These are phyloP conservation scores for Hippasteria phrygiana DNA, from an alignment of 53 echinoderm and acorn worm species.

Conservation along the genomic window DNA sequence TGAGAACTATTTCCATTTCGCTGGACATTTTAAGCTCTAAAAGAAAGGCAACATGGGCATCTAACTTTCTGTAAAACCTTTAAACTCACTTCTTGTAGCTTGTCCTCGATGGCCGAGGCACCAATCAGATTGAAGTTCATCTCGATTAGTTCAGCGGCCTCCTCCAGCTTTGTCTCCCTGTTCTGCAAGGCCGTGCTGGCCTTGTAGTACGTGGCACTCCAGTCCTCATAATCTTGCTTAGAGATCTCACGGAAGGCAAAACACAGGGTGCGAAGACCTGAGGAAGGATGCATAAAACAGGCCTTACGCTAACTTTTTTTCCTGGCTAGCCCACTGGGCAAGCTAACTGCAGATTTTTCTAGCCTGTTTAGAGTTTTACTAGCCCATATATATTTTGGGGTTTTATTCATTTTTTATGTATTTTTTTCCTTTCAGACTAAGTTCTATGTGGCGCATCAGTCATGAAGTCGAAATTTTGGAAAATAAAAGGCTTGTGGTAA, in stretches of 20 bases:
- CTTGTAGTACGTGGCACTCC: slow-evolving; percentile 98
- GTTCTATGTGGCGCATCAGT: no score
- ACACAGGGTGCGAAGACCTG: slow-evolving; percentile 92
- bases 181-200: slow-evolving; percentile 96
- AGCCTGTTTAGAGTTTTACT: no score
- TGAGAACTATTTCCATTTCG: no score
- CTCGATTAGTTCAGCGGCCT: slow-evolving; percentile 96
- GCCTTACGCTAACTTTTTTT: no score
- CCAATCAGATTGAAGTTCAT: slow-evolving; percentile 97
- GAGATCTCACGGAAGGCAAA: slow-evolving; percentile 97
- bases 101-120: slow-evolving; percentile 97
- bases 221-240: slow-evolving; percentile 95
- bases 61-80: neutral
- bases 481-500: no score
- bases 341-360: no score
- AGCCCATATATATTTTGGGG: no score
- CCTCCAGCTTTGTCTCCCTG: slow-evolving; percentile 90
- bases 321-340: no score
- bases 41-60: neutral
- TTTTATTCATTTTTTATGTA: no score
- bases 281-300: neutral
- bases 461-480: no score
- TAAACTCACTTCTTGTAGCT: slow-evolving; percentile 89
- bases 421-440: no score
- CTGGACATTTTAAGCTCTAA: no score